Evolutionary conservation across 2,888 invertebrate genomes (phyloP), one percentile per base, ranked within the genome.

Genomic region (Notodonta ziczac): DNA sequence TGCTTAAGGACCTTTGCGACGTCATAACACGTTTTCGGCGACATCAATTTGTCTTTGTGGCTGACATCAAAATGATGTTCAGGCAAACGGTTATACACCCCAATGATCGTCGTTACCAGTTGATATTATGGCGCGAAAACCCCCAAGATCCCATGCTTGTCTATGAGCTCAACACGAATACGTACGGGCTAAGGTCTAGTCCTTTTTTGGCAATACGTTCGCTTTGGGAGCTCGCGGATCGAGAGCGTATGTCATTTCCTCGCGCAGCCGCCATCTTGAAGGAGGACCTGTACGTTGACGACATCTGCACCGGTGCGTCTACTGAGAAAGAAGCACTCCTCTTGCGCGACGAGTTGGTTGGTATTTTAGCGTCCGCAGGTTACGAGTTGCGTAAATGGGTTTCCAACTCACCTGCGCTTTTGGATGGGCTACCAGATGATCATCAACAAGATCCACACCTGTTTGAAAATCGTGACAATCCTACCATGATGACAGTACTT

Each of bases 31-130:
- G 14, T 9, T 50, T 50, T 16, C n/a, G 50, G 5, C 50, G 50
- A 5, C 50, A 50, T 50, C 50, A 50, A 14, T 5, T 50, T 3
- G 50, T 50, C 4, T 50, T 50, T 16, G 16, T 16, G 4, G 16
- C 50, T 5, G 50, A 50, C 14, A 50, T 50, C 14, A 50, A 9
- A 50, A 50, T 50, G 50, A 50, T 50, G 50, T 50, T 50, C 14
- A 4, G 50, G 4, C n/a, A 16, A 14, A 52, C 52, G 2, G 2
- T 24, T 5, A 52, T 52, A 10, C 52, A 52, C 10, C 52, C 52
- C 5, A 32, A 52, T 32, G 52, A 52, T 32, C 24, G 52, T 24
- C 24, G 35, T 12, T 52, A 52, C 14, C 52, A 52, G 10, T 32
- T 52, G 5, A 52, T 52, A 7, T 52, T 52, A 32, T 52, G 52